Base-by-base conservation (phyloP, 2,797 vertebrate species). In the Lemur catta region DNA sequence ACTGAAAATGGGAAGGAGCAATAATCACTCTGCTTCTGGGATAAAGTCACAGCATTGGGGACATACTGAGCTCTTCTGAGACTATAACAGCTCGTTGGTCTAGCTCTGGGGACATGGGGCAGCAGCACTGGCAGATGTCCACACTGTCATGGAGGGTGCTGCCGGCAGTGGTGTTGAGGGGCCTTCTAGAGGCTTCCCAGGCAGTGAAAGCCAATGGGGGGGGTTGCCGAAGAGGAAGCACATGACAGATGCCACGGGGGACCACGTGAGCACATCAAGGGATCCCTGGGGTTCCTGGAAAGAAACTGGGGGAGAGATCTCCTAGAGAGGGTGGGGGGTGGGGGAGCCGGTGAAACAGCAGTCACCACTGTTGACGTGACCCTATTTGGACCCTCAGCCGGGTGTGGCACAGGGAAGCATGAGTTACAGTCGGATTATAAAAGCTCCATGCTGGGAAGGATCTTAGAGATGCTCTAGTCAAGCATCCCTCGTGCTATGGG, bases 161-260 rank as follows among this genome's bases (percentile, higher is more conserved):
- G 59, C 76, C 26, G 2, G 57, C 84, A 50, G 30, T 28, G 72
- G 9, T 69, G 33, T 22, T 14, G 12, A 78, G 55, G n/a, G 67
- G 63, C n/a, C 63, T 57, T 92, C 80, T 26, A 12, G 46, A 28
- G 43, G 13, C 61, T 95, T 76, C 75, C 84, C n/a, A 61, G 63
- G 11, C 57, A 52, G 4, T 67, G n/a, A 80, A 43, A 3, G 15
- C 50, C 75, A 24, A 11, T 35, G 28, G 41, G 18, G 7, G 10
- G 2, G 13, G 41, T 15, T 13, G 74, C 24, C 33, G 38, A 72
- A 67, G 75, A 67, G 26, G 46, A 86, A 69, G 76, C 48, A 6
- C 22, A 0, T 9, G 10, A 43, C 30, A 33, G 41, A 63, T 69
- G n/a, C 46, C 35, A 24, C 1, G 14, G 6, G 26, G 14, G 35